A percentile compares a stretch with the other conserved stretches of the same genome.
These are phyloP conservation scores for Capitulum mitella DNA, from an alignment of 2,888 invertebrate species.

Conservation along the genomic window DNA sequence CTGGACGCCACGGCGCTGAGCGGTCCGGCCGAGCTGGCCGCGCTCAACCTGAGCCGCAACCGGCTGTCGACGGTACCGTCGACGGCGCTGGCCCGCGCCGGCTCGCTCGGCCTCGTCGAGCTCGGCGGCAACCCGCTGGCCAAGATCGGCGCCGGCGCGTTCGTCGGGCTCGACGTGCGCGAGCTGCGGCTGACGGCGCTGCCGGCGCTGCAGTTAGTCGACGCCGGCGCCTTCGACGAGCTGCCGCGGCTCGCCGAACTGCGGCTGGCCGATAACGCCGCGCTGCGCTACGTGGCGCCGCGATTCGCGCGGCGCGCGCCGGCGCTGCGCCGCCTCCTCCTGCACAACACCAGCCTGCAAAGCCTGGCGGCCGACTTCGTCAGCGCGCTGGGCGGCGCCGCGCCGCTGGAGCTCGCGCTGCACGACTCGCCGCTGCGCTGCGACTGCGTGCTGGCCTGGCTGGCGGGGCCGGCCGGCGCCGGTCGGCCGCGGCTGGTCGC, in stretches of 20 bases:
- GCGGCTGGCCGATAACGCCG: slow-evolving; percentile 43
- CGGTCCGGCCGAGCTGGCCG: slow-evolving; percentile 39
- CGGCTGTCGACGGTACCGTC: slow-evolving; percentile 35
- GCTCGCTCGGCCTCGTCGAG: slow-evolving; percentile 27
- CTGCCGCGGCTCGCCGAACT: slow-evolving; percentile 42
- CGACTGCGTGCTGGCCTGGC: slow-evolving; percentile 44
- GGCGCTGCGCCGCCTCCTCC: slow-evolving; percentile 41
- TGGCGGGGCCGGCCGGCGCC: neutral
- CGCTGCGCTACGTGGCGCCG: slow-evolving; percentile 44
- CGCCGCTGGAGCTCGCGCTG: slow-evolving; percentile 40
- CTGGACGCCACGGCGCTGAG: slow-evolving; percentile 41
- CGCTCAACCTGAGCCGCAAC: slow-evolving; percentile 37
- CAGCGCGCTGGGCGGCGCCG: slow-evolving; percentile 30
- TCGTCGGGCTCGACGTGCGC: slow-evolving; percentile 40
- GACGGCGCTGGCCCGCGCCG: slow-evolving; percentile 32
- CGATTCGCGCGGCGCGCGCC: slow-evolving; percentile 43
- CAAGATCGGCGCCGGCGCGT: slow-evolving; percentile 36
- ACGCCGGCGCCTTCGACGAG: slow-evolving; percentile 43
- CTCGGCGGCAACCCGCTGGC: slow-evolving; percentile 34
- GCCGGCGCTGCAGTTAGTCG: slow-evolving; percentile 43
- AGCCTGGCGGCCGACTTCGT: slow-evolving; percentile 41
- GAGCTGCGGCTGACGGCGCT: slow-evolving; percentile 43
- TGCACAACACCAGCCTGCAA: slow-evolving; percentile 44
- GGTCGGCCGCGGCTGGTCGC: slow-evolving; percentile 39
- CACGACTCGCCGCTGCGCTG: slow-evolving; percentile 46